Conservation (phyloP, 2,113 vertebrate species). For the Poecile atricapillus region DNA sequence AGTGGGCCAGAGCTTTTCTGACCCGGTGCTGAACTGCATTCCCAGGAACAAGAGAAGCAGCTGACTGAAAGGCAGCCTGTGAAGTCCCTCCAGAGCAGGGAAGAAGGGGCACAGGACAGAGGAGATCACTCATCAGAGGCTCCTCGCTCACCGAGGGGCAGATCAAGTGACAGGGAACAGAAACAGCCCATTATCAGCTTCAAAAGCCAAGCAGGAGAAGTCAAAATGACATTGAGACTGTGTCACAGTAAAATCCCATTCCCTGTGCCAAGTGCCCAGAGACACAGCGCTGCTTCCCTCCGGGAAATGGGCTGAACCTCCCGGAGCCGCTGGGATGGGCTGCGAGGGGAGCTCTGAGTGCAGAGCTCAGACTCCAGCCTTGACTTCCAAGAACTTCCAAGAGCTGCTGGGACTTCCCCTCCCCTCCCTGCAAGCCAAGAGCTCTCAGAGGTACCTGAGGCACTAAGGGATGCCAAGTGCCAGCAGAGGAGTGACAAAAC, state of each 20-base stretch:
- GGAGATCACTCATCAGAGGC: conserved; percentile 16
- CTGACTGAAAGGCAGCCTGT: background rate
- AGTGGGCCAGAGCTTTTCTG: background rate
- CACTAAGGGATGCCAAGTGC: background rate
- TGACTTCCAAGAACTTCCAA: background rate
- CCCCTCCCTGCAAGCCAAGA: background rate
- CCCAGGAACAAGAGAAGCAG: conserved; percentile 48
- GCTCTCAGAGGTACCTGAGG: background rate
- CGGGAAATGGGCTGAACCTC: background rate
- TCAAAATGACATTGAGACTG: background rate
- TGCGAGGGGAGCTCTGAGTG: background rate
- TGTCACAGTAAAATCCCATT: background rate
- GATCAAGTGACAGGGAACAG: conserved; percentile 17
- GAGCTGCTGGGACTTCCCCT: background rate
- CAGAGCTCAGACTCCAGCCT: background rate
- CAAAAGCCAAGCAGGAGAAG: background rate
- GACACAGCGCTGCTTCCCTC: background rate
- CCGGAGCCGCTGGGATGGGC: background rate
- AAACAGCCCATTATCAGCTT: conserved; percentile 14
- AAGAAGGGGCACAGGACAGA: conserved; percentile 10
- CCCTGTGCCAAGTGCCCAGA: background rate
- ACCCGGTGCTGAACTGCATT: background rate
- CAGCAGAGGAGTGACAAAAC: background rate
- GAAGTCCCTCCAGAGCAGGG: background rate
- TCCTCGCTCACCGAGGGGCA: background rate